Evolutionary conservation across 2,888 invertebrate species (phyloP).

Genomic region (Ctena decussata): DNA sequence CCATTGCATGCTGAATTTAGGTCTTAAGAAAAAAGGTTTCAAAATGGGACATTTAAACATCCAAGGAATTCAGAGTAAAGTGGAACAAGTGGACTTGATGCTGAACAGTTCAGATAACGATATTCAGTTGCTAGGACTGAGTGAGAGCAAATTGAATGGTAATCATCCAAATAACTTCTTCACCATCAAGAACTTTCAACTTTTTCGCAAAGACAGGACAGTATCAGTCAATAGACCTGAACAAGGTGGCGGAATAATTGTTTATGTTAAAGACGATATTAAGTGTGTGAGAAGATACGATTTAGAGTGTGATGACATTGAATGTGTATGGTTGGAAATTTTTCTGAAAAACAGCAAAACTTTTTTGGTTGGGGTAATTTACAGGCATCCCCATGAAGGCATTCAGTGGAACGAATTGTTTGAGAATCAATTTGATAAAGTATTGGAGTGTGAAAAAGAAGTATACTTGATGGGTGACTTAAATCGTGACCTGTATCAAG

Average conservation of each 20-base stretch:
- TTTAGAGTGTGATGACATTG: neutral
- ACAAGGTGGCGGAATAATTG: neutral
- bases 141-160: neutral
- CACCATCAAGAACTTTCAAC: neutral
- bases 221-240: too few relatives aligned
- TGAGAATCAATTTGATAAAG: neutral
- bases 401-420: neutral
- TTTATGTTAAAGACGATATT: neutral
- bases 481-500: neutral
- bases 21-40: neutral
- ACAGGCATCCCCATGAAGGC: neutral
- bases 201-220: neutral
- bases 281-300: neutral
- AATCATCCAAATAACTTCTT: neutral
- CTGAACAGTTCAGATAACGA: too few relatives aligned
- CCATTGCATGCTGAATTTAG: slow-evolving; percentile 2
- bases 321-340: too few relatives aligned
- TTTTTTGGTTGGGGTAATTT: neutral
- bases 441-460: too few relatives aligned
- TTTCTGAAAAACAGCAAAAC: neutral
- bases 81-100: too few relatives aligned
- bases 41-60: too few relatives aligned
- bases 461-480: too few relatives aligned
- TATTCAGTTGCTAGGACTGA: neutral
- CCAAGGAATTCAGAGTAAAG: too few relatives aligned